phyloP scores from a whole-genome alignment of 2,888 invertebrate genomes.

The Salticus scenicus region DNA sequence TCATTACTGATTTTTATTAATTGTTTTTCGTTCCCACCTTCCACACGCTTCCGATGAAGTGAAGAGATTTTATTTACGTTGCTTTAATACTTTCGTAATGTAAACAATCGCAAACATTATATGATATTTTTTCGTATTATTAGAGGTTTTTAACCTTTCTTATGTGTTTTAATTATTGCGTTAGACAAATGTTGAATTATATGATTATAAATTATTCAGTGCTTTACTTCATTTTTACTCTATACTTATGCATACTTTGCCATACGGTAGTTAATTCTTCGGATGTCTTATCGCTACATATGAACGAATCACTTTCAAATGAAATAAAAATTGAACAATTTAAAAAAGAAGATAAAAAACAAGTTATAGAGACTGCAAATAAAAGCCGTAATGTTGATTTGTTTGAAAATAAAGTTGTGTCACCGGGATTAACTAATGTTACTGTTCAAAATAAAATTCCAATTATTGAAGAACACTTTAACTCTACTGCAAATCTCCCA shows the following conservation, averaged over 20 bases:
- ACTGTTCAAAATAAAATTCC: background rate
- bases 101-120: constrained; percentile 11
- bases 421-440: constrained; percentile 20
- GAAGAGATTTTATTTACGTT: constrained; percentile 44
- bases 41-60: no score
- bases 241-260: background rate
- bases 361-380: background rate
- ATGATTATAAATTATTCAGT: background rate
- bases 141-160: background rate
- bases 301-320: background rate
- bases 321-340: background rate
- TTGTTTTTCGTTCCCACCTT: no score
- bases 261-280: constrained; percentile 41
- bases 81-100: constrained; percentile 16
- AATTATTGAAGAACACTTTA: constrained; percentile 14
- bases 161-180: constrained; percentile 2
- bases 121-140: background rate
- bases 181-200: constrained; percentile 27
- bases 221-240: background rate
- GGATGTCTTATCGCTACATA: background rate
- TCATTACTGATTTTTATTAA: no score
- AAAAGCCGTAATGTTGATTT: background rate
- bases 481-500: constrained; percentile 41
- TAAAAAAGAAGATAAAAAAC: constrained; percentile 19
- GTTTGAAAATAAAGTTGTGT: background rate